Evolutionary conservation across 2,888 invertebrate genomes (phyloP).

Genomic region (Pherbina coryleti): DNA sequence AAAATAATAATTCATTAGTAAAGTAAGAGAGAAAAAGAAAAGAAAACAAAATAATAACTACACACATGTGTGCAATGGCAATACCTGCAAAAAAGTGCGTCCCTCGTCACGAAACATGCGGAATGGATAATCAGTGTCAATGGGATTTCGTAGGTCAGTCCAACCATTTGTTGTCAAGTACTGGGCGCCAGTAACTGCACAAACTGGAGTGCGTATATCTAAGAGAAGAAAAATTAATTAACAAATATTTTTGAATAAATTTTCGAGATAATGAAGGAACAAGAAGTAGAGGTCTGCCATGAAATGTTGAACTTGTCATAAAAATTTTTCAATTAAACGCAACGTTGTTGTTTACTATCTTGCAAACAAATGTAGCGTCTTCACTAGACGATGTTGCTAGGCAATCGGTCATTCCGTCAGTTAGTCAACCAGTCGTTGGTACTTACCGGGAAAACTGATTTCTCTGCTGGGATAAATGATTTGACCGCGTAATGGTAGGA

Average conservation of each 20-base stretch:
- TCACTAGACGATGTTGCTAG: no score
- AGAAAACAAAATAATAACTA: neutral
- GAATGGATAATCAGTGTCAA: slow-evolving; percentile 84
- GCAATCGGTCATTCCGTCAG: no score
- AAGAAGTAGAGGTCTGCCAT: neutral
- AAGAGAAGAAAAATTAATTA: slow-evolving; percentile 45
- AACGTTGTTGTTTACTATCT: neutral
- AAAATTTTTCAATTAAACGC: neutral
- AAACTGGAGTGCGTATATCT: slow-evolving; percentile 85
- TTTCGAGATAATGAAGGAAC: neutral
- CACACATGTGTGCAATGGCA: slow-evolving; percentile 16
- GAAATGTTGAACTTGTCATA: neutral
- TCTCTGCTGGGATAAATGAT: slow-evolving; percentile 90
- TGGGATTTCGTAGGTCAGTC: slow-evolving; percentile 82
- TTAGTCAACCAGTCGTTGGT: no score
- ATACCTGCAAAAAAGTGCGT: slow-evolving; percentile 83
- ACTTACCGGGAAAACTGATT: slow-evolving; percentile 80
- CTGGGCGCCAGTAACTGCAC: slow-evolving; percentile 88
- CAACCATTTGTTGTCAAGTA: slow-evolving; percentile 84
- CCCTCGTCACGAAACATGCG: slow-evolving; percentile 85
- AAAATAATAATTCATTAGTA: slow-evolving; percentile 20
- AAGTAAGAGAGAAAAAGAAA: neutral
- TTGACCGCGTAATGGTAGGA: slow-evolving; percentile 86
- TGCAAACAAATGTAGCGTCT: no score
- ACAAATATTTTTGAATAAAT: neutral